These are phyloP conservation scores for Dryocosmus kuriphilus DNA, from an alignment of 2,888 invertebrate species.

Conservation along the genomic window DNA sequence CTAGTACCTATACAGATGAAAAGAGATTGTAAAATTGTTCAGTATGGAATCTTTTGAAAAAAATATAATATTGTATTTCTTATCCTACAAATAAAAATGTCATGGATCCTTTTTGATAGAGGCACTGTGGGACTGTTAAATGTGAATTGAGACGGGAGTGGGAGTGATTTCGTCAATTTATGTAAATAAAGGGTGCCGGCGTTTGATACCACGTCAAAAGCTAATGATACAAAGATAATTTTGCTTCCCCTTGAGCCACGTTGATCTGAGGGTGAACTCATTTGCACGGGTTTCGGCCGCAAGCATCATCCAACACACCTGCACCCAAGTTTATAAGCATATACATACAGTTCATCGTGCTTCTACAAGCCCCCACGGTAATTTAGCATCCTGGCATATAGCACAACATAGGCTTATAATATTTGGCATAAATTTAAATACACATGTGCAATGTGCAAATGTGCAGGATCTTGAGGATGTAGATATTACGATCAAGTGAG, in stretches of 20 bases:
- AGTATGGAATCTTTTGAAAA: too few species aligned
- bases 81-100: background rate
- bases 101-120: background rate
- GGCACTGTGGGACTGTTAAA: background rate
- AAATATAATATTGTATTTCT: too few species aligned
- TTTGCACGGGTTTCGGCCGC: constrained; percentile 32
- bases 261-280: constrained; percentile 31
- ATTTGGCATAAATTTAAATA: background rate
- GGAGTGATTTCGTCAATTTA: constrained; percentile 42
- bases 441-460: background rate
- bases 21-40: too few species aligned
- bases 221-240: constrained; percentile 75
- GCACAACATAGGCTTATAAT: constrained; percentile 6
- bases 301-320: constrained; percentile 36
- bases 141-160: background rate
- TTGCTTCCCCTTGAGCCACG: constrained; percentile 26
- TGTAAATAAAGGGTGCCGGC: constrained; percentile 47
- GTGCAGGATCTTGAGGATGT: background rate
- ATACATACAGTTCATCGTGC: constrained; percentile 18
- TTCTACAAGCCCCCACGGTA: constrained; percentile 7
- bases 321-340: constrained; percentile 23
- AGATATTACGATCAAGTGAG: background rate
- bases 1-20: too few species aligned
- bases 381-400: constrained; percentile 20
- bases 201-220: constrained; percentile 69